These are phyloP conservation scores for Hyperoplus lanceolatus DNA, from an alignment of 2,797 vertebrate species.

Conservation along the genomic window DNA sequence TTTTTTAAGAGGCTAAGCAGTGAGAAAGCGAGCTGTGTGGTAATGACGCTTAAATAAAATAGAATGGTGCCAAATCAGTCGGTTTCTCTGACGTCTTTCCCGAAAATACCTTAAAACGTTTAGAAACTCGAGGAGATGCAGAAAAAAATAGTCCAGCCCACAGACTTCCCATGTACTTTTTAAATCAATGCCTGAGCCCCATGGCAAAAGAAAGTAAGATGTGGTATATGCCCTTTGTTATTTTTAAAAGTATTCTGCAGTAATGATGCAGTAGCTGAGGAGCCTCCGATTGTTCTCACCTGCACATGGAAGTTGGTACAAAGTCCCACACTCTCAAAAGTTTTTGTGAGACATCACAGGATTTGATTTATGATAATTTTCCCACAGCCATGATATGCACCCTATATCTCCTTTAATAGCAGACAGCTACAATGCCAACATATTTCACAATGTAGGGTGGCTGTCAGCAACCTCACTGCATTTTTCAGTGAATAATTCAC, in stretches of 20 bases:
- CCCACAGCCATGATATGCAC: constrained; percentile 21
- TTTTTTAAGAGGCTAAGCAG: constrained; percentile 26
- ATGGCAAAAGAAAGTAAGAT: constrained; percentile 43
- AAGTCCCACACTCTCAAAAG: constrained; percentile 42
- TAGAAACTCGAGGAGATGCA: constrained; percentile 40
- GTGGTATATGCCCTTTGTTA: constrained; percentile 48
- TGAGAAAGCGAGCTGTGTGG: constrained; percentile 28
- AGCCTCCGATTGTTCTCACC: constrained; percentile 34
- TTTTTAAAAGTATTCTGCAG: constrained; percentile 68
- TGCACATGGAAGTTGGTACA: constrained; percentile 41
- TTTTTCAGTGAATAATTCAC: constrained; percentile 16
- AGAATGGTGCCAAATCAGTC: constrained; percentile 27
- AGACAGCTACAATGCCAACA: constrained; percentile 8
- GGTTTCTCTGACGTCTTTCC: constrained; percentile 29
- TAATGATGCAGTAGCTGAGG: constrained; percentile 63
- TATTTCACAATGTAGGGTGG: not conserved
- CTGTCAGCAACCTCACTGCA: not conserved
- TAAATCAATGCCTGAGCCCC: constrained; percentile 45
- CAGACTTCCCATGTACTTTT: constrained; percentile 43
- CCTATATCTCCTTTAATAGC: constrained; percentile 20
- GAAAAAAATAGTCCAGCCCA: constrained; percentile 45
- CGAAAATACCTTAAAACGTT: constrained; percentile 55
- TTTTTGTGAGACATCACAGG: constrained; percentile 33
- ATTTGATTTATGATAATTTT: constrained; percentile 38
- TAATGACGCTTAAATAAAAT: constrained; percentile 45